Evolutionary conservation across 1,140 invertebrate species (phyloP).

Genomic region (Neodiprion pinetum): DNA sequence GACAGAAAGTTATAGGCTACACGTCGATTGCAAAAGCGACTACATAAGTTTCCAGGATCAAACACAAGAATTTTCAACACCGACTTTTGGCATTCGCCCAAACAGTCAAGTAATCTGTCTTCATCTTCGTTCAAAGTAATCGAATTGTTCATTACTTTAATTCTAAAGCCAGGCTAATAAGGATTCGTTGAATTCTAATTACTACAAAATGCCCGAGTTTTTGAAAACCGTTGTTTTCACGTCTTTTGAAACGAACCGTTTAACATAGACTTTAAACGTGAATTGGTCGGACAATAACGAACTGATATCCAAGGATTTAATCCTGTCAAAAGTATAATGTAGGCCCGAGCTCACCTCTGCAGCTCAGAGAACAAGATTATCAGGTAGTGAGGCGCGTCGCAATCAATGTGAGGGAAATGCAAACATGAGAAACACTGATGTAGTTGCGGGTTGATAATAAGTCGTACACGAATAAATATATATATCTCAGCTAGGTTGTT

Average conservation of each 20-base stretch:
- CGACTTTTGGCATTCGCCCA: no score
- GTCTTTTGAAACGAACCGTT: no score
- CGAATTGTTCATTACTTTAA: no score
- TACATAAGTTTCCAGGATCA: constrained; percentile 35
- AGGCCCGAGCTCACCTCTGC: constrained; percentile 62
- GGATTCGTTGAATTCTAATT: no score
- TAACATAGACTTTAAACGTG: neutral
- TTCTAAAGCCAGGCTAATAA: neutral
- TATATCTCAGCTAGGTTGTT: neutral
- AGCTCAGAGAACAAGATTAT: constrained; percentile 61
- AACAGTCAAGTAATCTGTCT: no score
- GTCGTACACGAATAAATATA: constrained; percentile 28
- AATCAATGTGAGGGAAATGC: constrained; percentile 59
- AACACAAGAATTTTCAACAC: constrained; percentile 43
- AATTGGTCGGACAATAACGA: neutral
- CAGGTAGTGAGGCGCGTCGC: constrained; percentile 57
- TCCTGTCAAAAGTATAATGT: constrained; percentile 40
- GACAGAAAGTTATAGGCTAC: neutral
- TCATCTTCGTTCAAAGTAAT: no score
- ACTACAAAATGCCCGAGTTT: no score
- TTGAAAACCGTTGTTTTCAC: no score
- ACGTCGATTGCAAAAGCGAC: neutral
- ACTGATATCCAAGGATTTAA: constrained; percentile 40
- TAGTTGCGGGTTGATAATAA: constrained; percentile 46
- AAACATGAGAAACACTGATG: constrained; percentile 59